A percentile compares a stretch with the other conserved stretches of the same genome.
Evolutionary conservation across 2,888 invertebrate species (phyloP).

Genomic region (Icerya purchasi): DNA sequence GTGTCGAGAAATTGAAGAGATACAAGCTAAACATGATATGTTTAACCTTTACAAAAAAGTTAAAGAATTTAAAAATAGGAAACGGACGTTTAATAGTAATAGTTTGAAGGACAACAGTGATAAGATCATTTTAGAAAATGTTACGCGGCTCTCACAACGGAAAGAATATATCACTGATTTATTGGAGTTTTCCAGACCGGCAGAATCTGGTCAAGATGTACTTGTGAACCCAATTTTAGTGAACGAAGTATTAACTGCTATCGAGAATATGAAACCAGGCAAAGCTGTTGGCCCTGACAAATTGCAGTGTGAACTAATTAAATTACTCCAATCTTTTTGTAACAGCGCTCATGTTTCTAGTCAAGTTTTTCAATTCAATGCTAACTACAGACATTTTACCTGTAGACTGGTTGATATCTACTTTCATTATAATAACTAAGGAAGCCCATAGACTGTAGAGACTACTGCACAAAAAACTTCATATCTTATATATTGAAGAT

Average conservation of each 20-base stretch:
- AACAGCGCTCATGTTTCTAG: not conserved
- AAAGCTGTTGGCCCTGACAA: not conserved
- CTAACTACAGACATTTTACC: not conserved
- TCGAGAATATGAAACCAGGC: not conserved
- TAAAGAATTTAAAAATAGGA: not conserved
- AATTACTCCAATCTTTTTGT: not conserved
- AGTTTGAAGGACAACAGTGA: not conserved
- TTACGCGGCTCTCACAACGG: no score
- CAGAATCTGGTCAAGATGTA: not conserved
- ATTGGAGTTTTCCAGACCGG: not conserved
- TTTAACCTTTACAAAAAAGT: not conserved
- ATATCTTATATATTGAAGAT: no score
- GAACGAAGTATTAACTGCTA: not conserved
- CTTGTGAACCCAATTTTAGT: not conserved
- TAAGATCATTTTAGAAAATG: no score
- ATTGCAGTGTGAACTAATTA: not conserved
- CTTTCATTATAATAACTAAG: not conserved
- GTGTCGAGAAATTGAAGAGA: not conserved
- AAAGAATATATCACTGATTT: not conserved
- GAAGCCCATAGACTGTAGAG: no score
- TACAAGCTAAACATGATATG: not conserved
- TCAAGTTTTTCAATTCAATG: not conserved
- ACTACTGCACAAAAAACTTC: no score
- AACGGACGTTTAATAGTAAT: not conserved
- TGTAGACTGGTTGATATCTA: not conserved